Conservation (phyloP, 2,113 vertebrate species). For the Xenotilapia flavipinnis region DNA sequence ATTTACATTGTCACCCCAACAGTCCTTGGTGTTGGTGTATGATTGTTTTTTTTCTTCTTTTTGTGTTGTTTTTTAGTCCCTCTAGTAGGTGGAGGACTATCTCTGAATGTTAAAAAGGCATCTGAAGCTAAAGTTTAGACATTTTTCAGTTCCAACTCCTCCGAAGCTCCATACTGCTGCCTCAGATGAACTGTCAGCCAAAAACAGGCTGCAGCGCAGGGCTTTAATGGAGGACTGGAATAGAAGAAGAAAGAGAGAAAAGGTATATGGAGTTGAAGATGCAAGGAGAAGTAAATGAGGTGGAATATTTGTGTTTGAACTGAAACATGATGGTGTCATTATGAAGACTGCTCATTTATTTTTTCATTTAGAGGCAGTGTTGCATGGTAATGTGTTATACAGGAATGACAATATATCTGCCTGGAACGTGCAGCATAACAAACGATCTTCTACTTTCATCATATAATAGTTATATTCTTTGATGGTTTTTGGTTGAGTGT, state of each 20-base stretch:
- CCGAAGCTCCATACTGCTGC: not conserved
- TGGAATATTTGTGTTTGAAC: not conserved
- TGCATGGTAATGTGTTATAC: not conserved
- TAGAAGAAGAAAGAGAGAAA: not conserved
- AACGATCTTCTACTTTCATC: not conserved
- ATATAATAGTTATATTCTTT: not conserved
- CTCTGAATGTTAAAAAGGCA: not conserved
- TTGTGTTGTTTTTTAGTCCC: not conserved
- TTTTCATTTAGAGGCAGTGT: not conserved
- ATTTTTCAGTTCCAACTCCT: not conserved
- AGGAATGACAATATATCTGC: not conserved
- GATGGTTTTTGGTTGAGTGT: not conserved
- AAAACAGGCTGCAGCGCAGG: not conserved
- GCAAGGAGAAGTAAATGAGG: not conserved
- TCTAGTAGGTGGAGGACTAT: not conserved
- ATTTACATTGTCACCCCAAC: not conserved
- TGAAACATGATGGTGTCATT: not conserved
- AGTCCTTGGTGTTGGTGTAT: not conserved
- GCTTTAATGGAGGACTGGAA: not conserved
- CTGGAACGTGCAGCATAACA: not conserved
- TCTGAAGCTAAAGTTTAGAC: not conserved
- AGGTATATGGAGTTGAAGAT: not conserved
- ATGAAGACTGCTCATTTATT: not conserved
- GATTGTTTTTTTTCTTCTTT: not conserved
- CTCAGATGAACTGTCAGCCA: not conserved